Evolutionary conservation across 64 coral and sea anemone genomes (phyloP), one percentile per base, ranked within the genome.

Genomic region (Catalaphyllia jardinei): DNA sequence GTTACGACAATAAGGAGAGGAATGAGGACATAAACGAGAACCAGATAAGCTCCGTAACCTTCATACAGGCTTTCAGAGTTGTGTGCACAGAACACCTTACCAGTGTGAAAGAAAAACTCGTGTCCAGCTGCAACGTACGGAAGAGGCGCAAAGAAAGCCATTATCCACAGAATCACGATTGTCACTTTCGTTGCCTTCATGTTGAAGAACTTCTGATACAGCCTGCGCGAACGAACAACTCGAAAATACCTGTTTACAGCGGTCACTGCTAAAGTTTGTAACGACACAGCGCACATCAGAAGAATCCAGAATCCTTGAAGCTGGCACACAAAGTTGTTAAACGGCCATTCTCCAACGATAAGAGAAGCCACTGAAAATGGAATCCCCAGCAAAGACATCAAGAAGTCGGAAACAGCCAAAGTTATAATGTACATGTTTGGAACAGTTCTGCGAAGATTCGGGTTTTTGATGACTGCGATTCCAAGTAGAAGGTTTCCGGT

Each of bases 91-190:
- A 94, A 91, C 20, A 86, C 67, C 18, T 88, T 94, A 30, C 93
- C 93, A 18, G 93, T 85, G 67, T 94, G 93, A 42, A 94, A 94
- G 71, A 94, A 61, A 72, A 82, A 90, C 19, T 90, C 77, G 20
- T 94, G 52, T 15, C 83, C 88, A 11, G 74, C 30, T 18, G 77
- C 8, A 16, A 88, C 63, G 49, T 94, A 94, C 16, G 93, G 88
- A 29, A 91, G 82, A 24, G 93, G 93, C 18, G 93, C 93, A 27
- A 90, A 71, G 8, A 94, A 64, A 73, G 88, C 80, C 72, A 89
- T 10, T 6, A 83, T 7, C 88, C 93, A 91, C 42, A 91, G 17
- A 82, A 90, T 78, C 17, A 8, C 67, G 28, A 94, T 91, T 29
- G 86, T 90, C 15, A 90, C 73, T 54, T 86, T 91, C 51, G 88